Conservation (phyloP, 37 sponge, comb jelly and placozoan species). For the Chondrosia reniformis region DNA sequence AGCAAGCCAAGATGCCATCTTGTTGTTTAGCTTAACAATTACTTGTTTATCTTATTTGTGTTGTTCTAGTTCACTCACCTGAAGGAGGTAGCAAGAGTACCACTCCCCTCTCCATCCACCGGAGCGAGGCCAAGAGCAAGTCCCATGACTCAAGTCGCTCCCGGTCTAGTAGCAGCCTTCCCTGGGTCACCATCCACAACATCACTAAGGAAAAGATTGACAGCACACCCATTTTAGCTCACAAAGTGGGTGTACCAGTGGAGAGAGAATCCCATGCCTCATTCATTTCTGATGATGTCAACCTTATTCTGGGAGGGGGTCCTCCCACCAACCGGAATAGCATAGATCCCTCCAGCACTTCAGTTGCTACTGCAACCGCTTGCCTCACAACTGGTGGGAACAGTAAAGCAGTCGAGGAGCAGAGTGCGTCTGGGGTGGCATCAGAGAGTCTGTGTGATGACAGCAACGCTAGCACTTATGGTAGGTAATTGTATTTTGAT, state of each 20-base stretch:
- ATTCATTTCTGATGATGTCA: conserved; percentile 11
- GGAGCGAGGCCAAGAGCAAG: conserved; percentile 21
- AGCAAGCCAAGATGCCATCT: no score
- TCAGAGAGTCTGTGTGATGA: background rate
- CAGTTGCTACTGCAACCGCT: no score
- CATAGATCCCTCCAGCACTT: no score
- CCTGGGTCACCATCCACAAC: conserved; percentile 25
- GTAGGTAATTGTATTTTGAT: no score
- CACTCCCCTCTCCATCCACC: no score
- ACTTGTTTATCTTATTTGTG: no score
- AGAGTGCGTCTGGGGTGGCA: background rate
- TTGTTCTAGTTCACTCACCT: no score
- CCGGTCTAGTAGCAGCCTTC: background rate
- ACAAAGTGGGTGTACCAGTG: conserved; percentile 47
- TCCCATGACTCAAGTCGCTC: conserved; percentile 1
- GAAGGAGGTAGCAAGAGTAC: no score
- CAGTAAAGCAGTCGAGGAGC: background rate
- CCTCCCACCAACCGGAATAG: no score
- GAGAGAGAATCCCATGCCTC: background rate
- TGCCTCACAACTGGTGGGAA: background rate
- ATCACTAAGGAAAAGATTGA: conserved; percentile 49
- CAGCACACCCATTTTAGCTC: conserved; percentile 50
- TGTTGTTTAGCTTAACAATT: no score
- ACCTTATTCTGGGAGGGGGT: background rate
- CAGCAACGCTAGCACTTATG: no score